phyloP scores from a whole-genome alignment of 2,888 invertebrate species.

The Pyrochroa serraticornis region DNA sequence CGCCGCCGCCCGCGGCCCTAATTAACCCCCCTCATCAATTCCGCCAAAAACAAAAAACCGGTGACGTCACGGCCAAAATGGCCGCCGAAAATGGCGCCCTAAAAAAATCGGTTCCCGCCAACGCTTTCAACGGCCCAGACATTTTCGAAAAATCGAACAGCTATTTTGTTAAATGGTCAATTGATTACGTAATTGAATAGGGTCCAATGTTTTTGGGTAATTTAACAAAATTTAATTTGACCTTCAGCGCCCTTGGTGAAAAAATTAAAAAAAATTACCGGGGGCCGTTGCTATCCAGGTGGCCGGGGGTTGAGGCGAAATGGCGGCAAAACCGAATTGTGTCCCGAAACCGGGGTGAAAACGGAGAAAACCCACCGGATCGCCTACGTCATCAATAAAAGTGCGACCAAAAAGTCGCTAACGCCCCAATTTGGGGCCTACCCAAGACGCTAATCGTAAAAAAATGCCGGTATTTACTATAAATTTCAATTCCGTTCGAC shows the following conservation, averaged over 20 bases:
- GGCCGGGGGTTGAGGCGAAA: conserved; percentile 4
- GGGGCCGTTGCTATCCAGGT: not conserved
- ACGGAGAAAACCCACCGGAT: conserved; percentile 50
- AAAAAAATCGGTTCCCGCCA: too few species aligned
- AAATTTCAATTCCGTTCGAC: conserved; percentile 41
- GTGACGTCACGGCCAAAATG: too few species aligned
- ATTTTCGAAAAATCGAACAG: too few species aligned
- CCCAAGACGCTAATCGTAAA: conserved; percentile 28
- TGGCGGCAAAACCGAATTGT: conserved; percentile 53
- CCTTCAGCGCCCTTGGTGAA: too few species aligned
- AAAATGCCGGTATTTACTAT: conserved; percentile 40
- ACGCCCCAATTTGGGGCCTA: conserved; percentile 1
- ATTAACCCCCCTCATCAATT: conserved; percentile 27
- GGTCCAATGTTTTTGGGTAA: too few species aligned
- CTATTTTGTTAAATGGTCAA: too few species aligned
- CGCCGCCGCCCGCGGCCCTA: conserved; percentile 18
- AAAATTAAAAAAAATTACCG: too few species aligned
- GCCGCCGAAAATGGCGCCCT: too few species aligned
- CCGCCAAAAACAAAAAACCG: not conserved
- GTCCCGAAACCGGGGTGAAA: conserved; percentile 44
- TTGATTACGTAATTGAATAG: too few species aligned
- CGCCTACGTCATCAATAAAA: conserved; percentile 58
- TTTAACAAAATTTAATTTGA: too few species aligned
- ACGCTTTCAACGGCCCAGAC: too few species aligned
- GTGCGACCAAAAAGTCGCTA: conserved; percentile 40